Conservation (phyloP, 2,113 vertebrate species). For the Pygoscelis antarcticus region DNA sequence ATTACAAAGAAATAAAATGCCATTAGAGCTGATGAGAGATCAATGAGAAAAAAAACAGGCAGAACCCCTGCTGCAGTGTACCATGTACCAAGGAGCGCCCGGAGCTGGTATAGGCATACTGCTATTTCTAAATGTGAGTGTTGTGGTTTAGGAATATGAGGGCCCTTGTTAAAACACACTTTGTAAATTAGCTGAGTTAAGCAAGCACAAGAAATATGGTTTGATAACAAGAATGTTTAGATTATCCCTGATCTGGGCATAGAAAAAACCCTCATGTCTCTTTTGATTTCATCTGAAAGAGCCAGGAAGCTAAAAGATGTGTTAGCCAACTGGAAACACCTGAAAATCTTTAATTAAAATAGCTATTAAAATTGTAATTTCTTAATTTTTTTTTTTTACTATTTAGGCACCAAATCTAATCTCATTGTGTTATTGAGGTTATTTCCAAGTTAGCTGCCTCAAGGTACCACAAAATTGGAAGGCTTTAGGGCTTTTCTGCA, state of each 20-base stretch:
- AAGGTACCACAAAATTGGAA: not conserved
- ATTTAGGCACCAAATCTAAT: not conserved
- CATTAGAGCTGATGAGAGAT: not conserved
- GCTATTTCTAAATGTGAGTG: not conserved
- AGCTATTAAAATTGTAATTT: not conserved
- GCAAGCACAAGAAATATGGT: not conserved
- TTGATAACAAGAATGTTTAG: not conserved
- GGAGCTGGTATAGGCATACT: not conserved
- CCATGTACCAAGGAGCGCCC: not conserved
- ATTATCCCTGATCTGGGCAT: not conserved
- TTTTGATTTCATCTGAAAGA: not conserved
- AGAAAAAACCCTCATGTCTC: not conserved
- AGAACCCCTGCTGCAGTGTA: not conserved
- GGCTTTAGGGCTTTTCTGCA: not conserved
- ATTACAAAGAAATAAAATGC: not conserved
- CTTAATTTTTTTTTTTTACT: not conserved
- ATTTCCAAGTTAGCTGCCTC: not conserved
- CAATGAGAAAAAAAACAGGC: not conserved
- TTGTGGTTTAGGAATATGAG: not conserved
- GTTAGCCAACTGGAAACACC: not conserved
- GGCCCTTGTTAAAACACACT: not conserved
- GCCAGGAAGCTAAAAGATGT: not conserved
- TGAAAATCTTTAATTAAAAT: not conserved
- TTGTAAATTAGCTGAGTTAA: not conserved
- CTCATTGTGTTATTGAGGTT: not conserved